Evolutionary conservation across 1,140 invertebrate species (phyloP), one percentile per base, ranked within the genome.

Genomic region (Drosophila takahashii): DNA sequence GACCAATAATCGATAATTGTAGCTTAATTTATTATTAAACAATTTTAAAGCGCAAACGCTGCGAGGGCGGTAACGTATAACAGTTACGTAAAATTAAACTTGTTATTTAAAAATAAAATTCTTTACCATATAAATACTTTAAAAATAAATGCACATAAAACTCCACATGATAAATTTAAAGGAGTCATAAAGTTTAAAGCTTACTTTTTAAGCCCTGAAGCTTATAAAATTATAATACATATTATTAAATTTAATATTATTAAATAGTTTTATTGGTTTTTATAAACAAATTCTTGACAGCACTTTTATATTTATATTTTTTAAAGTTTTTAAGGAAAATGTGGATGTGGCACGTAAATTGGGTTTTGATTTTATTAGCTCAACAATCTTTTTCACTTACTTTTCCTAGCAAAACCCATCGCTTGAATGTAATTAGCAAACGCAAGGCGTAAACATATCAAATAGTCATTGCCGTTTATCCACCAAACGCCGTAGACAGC

Each of bases 1-100:
- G 81, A 85, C 77, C 83, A 76, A 65, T 75, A 75, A 75, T 52
- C 52, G 52, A 56, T 79, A 87, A 87, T 89, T 70, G 65, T 83
- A 69, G 65, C 42, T 77, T 76, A 81, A 86, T 87, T 76, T 65
- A 76, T 86, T 75, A 83, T 73, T 15, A 58, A 58, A 42, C 57
- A 57, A 75, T 65, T 26, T 16, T 18, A 37, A 62, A 48, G 36
- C 22, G 13, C 39, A 18, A 26, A 15, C 34, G 44, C 13, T 36
- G n/a, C 8, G 7, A 56, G 7, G 16, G 10, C 32, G 6, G 39
- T 6, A 50, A 32, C n/a, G 27, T 15, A 9, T 7, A 27, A n/a
- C 4, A 15, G 8, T 15, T 16, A 15, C n/a, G 22, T 15, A 15
- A 9, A 32, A 50, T 16, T 11, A 22, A n/a, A 7, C 27, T 18